Evolutionary conservation across 2,888 invertebrate species (phyloP), one percentile per base, ranked within the genome.

Genomic region (Eupsilia transversa): DNA sequence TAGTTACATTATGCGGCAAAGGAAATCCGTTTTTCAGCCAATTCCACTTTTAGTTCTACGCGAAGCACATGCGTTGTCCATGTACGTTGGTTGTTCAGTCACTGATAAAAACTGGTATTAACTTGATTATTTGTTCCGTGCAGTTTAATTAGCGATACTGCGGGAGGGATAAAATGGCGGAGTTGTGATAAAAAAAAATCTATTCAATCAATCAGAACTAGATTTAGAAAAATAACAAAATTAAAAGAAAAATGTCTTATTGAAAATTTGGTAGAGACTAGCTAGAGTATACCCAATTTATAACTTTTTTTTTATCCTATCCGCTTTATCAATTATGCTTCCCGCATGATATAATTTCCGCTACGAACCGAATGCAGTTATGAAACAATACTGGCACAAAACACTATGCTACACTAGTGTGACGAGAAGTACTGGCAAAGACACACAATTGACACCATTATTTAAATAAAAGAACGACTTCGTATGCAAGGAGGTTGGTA

Each of bases 41-140:
- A 95, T 92, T 69, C 95, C 95, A 88, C 92, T 93, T 90, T 91
- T 92, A 78, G 91, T 86, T 49, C 88, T 88, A 60, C 84, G 77
- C 60, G 85, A 79, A 79, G 78, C 85, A 80, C 86, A 86, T 80
- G 73, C 87, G 86, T 86, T 90, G 90, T 88, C 88, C 95, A 95
- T 95, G 88, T 91, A 94, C 90, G 82, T 86, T 83, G 56, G 80
- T 84, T 68, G 74, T 82, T 79, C 33, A 83, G 73, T 80, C 80
- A 87, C 84, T 82, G 74, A 83, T 72, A 79, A 75, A 61, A 64
- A 78, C 74, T 79, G 30, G 59, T 69, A 60, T 67, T 23, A 77
- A 76, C 72, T 77, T 56, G 66, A 60, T 82, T 69, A 73, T 73
- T 74, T 57, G 77, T 63, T 72, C n/a, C 17, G 41, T 67, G 70